These are phyloP conservation scores for Coremacera marginata DNA, from an alignment of 2,888 invertebrate species.

Conservation along the genomic window DNA sequence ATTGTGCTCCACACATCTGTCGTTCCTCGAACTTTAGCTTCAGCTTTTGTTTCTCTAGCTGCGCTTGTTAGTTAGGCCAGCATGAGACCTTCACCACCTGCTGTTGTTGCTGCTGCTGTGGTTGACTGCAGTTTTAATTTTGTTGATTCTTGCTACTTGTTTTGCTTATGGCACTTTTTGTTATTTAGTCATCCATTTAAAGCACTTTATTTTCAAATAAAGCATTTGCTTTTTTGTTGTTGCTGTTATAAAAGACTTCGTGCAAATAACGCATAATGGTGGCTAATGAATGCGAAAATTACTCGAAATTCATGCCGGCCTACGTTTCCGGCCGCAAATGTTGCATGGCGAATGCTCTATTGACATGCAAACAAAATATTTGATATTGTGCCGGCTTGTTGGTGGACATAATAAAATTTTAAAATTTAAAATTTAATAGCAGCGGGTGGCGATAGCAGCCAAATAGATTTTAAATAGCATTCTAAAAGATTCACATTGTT, in stretches of 20 bases:
- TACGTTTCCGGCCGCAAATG: not conserved
- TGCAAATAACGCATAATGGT: not conserved
- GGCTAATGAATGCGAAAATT: slow-evolving; percentile 13
- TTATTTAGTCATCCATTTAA: not conserved
- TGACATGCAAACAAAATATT: not conserved
- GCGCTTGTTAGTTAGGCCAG: too few species aligned
- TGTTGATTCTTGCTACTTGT: not conserved
- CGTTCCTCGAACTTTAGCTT: not conserved
- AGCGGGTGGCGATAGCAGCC: not conserved
- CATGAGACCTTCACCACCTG: not conserved
- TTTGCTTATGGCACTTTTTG: not conserved
- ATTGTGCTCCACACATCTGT: not conserved
- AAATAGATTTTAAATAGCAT: not conserved
- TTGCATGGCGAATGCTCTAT: too few species aligned
- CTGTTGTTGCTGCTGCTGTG: not conserved
- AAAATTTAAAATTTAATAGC: not conserved
- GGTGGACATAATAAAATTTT: not conserved
- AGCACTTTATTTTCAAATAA: slow-evolving; percentile 22
- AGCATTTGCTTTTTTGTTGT: not conserved
- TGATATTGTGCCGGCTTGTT: not conserved
- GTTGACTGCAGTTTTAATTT: not conserved
- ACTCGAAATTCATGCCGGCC: not conserved
- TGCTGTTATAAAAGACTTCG: not conserved
- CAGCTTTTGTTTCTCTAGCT: not conserved
- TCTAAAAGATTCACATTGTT: too few species aligned